Evolutionary conservation across 2,888 invertebrate species (phyloP).

Genomic region (Temnothorax unifasciatus): DNA sequence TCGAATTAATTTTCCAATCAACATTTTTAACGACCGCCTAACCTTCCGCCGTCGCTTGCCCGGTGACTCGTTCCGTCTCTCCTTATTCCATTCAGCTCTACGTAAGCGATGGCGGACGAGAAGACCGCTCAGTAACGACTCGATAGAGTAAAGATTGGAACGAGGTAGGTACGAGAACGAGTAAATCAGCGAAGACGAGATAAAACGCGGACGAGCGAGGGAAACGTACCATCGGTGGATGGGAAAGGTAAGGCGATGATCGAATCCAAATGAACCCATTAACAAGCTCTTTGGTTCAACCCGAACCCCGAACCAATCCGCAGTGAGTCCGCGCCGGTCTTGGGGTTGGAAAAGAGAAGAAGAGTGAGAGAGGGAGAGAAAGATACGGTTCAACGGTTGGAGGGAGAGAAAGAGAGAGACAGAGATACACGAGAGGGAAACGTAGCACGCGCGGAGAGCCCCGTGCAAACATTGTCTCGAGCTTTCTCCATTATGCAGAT

Average conservation of each 20-base stretch:
- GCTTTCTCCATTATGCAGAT: slow-evolving; percentile 86
- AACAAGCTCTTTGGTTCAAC: slow-evolving; percentile 83
- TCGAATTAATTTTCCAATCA: slow-evolving; percentile 51
- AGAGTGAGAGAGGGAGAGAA: slow-evolving; percentile 38
- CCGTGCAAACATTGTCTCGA: slow-evolving; percentile 84
- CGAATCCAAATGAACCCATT: slow-evolving; percentile 85
- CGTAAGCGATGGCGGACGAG: slow-evolving; percentile 35
- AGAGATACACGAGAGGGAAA: slow-evolving; percentile 13
- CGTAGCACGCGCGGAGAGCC: slow-evolving; percentile 62
- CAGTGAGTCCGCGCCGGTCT: slow-evolving; percentile 52
- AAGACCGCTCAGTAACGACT: slow-evolving; percentile 51
- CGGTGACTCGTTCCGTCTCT: background rate
- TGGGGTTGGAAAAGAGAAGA: slow-evolving; percentile 44
- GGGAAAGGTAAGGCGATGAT: slow-evolving; percentile 81
- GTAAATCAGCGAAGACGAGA: slow-evolving; percentile 54
- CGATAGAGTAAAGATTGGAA: slow-evolving; percentile 62
- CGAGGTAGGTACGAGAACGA: slow-evolving; percentile 45
- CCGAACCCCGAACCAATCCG: slow-evolving; percentile 73
- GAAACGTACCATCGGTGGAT: slow-evolving; percentile 63
- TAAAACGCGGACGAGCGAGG: slow-evolving; percentile 32
- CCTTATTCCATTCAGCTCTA: slow-evolving; percentile 42
- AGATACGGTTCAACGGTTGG: slow-evolving; percentile 13
- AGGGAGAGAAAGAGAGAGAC: slow-evolving; percentile 55
- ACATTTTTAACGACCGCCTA: slow-evolving; percentile 41
- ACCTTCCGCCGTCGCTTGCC: background rate